Percentiles rank a stretch among this genome's conserved stretches.
phyloP scores from a whole-genome alignment of 35 echinoderm and acorn worm genomes.

The Heliocidaris erythrogramma region DNA sequence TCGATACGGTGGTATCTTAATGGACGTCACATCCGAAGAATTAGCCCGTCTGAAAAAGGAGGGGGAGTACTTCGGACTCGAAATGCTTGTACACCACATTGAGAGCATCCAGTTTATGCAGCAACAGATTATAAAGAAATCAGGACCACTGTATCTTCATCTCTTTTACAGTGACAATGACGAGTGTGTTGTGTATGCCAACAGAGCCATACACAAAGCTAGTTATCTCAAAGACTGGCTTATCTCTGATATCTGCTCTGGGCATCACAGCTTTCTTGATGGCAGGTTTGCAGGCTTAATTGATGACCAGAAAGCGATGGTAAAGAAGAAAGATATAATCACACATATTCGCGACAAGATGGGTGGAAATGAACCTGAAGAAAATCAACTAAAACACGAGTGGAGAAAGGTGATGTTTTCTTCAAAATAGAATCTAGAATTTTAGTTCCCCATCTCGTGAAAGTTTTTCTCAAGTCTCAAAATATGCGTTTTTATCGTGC shows the following conservation, averaged over 20 bases:
- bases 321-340: too few relatives aligned
- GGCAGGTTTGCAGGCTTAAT: not conserved
- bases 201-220: not conserved
- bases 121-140: not conserved
- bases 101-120: not conserved
- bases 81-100: not conserved
- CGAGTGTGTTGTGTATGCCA: not conserved
- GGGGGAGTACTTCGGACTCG: not conserved
- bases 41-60: not conserved
- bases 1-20: too few relatives aligned
- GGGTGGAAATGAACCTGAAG: too few relatives aligned
- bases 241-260: not conserved
- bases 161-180: not conserved
- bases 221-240: not conserved
- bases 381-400: too few relatives aligned
- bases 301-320: too few relatives aligned
- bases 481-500: too few relatives aligned
- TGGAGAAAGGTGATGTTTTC: not conserved
- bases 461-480: too few relatives aligned
- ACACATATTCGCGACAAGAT: too few relatives aligned
- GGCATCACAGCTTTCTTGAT: not conserved
- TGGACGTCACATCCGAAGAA: not conserved
- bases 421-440: not conserved
- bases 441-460: not conserved
- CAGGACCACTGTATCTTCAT: not conserved